Evolutionary conservation across 1,140 invertebrate species (phyloP).

Genomic region (Bombyx mandarina): DNA sequence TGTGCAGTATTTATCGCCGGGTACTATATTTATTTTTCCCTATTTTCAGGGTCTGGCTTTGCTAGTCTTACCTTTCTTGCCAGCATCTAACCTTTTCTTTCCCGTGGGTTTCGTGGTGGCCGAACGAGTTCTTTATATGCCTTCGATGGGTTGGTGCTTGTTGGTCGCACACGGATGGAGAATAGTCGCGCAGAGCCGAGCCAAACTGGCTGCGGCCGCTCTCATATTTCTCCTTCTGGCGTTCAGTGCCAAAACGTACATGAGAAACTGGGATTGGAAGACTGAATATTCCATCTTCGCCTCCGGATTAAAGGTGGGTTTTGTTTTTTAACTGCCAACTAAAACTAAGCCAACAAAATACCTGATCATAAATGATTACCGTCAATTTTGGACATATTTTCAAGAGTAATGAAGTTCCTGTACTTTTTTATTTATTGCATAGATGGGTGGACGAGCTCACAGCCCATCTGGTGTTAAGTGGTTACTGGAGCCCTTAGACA

Average conservation of each 20-base stretch:
- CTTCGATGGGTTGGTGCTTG: slow-evolving; percentile 97
- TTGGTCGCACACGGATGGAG: slow-evolving; percentile 87
- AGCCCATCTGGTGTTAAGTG: no score
- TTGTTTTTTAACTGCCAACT: neutral
- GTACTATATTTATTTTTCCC: neutral
- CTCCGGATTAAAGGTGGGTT: slow-evolving; percentile 80
- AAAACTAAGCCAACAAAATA: neutral
- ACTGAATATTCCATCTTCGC: slow-evolving; percentile 95
- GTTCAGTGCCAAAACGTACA: slow-evolving; percentile 85
- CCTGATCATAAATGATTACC: no score
- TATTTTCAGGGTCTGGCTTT: slow-evolving; percentile 81
- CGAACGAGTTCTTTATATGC: slow-evolving; percentile 95
- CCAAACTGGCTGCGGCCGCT: slow-evolving; percentile 75
- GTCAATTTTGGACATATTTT: no score
- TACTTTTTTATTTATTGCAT: no score
- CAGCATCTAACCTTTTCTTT: slow-evolving; percentile 97
- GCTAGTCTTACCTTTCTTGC: slow-evolving; percentile 92
- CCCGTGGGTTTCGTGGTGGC: slow-evolving; percentile 98
- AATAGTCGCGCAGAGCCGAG: slow-evolving; percentile 67
- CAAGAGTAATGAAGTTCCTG: no score
- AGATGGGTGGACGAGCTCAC: no score
- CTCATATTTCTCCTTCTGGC: slow-evolving; percentile 77
- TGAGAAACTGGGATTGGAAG: slow-evolving; percentile 93
- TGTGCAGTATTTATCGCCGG: no score
- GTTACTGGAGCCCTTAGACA: no score